phyloP scores from a whole-genome alignment of 2,797 vertebrate genomes.

The Oreortyx pictus region DNA sequence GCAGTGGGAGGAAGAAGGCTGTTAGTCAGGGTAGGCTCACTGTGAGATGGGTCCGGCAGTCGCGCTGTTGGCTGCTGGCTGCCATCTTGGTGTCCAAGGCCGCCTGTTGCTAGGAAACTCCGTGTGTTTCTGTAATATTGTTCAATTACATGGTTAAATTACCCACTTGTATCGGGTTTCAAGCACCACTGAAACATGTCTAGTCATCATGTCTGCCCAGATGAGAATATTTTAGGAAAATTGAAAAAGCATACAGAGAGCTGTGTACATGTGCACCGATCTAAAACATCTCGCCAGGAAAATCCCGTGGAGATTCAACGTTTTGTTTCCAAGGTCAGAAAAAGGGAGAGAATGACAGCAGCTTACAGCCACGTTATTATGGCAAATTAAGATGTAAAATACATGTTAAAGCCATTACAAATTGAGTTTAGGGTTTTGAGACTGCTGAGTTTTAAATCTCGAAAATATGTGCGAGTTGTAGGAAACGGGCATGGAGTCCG shows the following conservation, averaged over 20 bases:
- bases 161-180: constrained; percentile 60
- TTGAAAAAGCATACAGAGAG: constrained; percentile 60
- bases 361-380: constrained; percentile 54
- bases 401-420: constrained; percentile 66
- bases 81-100: constrained; percentile 59
- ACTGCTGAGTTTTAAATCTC: neutral
- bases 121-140: constrained; percentile 63
- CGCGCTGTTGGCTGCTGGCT: neutral
- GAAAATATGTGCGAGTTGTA: constrained; percentile 48
- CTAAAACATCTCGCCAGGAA: constrained; percentile 64
- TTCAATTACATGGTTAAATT: constrained; percentile 61
- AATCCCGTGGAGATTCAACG: constrained; percentile 60
- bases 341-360: constrained; percentile 58
- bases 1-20: neutral
- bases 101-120: constrained; percentile 64
- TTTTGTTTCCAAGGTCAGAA: constrained; percentile 69
- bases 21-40: neutral
- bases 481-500: constrained; percentile 48
- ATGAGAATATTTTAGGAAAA: constrained; percentile 73
- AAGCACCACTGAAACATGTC: constrained; percentile 68
- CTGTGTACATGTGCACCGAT: constrained; percentile 49
- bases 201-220: constrained; percentile 72
- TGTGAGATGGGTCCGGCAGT: constrained; percentile 28
- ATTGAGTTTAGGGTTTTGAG: constrained; percentile 10
- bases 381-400: constrained; percentile 64